Conservation (phyloP, 1,140 invertebrate species). For the Halesus radiatus region DNA sequence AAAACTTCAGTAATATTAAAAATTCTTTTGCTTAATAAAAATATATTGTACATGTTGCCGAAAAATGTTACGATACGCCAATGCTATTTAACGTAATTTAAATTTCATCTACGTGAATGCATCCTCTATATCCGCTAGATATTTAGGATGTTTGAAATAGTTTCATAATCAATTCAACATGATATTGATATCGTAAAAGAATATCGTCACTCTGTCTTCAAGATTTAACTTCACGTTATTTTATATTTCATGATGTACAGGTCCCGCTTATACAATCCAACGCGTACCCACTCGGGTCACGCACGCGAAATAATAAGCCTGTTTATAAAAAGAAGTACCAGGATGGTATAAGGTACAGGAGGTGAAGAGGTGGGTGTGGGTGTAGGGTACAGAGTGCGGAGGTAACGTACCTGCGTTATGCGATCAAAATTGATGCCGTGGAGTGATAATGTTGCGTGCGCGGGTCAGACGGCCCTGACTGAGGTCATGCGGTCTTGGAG, state of each 20-base stretch:
- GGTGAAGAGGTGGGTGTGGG: too few relatives aligned
- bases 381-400: background rate
- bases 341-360: background rate
- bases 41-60: too few relatives aligned
- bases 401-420: background rate
- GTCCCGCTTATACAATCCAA: background rate
- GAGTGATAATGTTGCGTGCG: slow-evolving; percentile 31
- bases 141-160: too few relatives aligned
- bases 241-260: background rate
- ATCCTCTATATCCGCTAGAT: too few relatives aligned
- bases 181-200: too few relatives aligned
- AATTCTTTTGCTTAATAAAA: too few relatives aligned
- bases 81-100: too few relatives aligned
- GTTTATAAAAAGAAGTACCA: background rate
- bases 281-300: background rate
- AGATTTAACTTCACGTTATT: background rate
- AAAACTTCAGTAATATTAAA: too few relatives aligned
- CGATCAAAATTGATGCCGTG: slow-evolving; percentile 22
- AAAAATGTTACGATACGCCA: too few relatives aligned
- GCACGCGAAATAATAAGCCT: slow-evolving; percentile 28
- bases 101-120: too few relatives aligned
- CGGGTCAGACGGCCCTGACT: slow-evolving; percentile 20
- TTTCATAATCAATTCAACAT: too few relatives aligned
- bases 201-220: too few relatives aligned
- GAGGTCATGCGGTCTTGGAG: background rate